These are phyloP conservation scores for Pollenia amentaria DNA, from an alignment of 2,888 invertebrate species.

Conservation along the genomic window DNA sequence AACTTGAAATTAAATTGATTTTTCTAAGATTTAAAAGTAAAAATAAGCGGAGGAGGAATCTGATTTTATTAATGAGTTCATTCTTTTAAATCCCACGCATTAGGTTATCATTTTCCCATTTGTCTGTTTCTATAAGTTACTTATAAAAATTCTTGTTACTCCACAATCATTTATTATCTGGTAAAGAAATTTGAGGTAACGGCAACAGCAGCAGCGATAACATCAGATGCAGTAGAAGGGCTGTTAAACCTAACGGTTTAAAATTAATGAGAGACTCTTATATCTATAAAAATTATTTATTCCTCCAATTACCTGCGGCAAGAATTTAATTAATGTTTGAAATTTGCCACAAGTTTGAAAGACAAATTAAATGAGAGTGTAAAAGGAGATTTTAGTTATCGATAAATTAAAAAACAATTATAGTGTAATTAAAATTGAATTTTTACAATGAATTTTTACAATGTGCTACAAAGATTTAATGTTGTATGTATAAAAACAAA, in stretches of 20 bases:
- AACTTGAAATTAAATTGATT: too few relatives aligned
- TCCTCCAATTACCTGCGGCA: not conserved
- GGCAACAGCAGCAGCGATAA: not conserved
- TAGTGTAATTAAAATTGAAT: too few relatives aligned
- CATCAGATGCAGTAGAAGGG: not conserved
- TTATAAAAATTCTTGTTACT: slow-evolving; percentile 12
- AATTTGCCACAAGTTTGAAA: not conserved
- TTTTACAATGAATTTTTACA: too few relatives aligned
- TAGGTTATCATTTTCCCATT: not conserved
- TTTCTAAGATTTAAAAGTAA: too few relatives aligned
- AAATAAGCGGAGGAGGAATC: too few relatives aligned
- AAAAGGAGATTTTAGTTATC: too few relatives aligned
- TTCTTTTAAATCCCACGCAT: not conserved
- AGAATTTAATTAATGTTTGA: not conserved
- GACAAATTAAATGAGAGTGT: not conserved
- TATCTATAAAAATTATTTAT: not conserved
- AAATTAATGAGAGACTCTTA: not conserved
- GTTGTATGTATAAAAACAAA: too few relatives aligned
- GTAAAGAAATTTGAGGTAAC: slow-evolving; percentile 44
- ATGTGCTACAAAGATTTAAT: too few relatives aligned
- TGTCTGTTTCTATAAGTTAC: not conserved
- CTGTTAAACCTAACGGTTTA: not conserved
- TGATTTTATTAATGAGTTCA: not conserved
- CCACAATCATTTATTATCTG: slow-evolving; percentile 54
- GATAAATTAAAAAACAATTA: too few relatives aligned